These are phyloP conservation scores for Drosophila novamexicana DNA, from an alignment of 1,140 invertebrate species.

Conservation along the genomic window DNA sequence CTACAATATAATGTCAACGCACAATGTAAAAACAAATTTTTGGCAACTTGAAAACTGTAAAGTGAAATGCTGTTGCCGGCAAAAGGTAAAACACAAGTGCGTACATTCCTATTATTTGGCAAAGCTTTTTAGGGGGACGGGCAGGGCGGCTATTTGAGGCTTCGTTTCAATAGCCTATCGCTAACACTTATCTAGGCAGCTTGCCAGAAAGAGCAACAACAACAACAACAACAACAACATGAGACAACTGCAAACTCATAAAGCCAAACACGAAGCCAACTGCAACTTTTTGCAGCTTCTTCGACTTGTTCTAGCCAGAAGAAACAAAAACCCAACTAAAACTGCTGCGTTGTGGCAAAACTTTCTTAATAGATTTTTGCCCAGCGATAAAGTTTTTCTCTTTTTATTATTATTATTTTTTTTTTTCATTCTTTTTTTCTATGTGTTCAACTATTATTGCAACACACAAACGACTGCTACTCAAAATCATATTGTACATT, in stretches of 20 bases:
- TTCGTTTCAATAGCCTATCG: conserved; percentile 55
- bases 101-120: neutral
- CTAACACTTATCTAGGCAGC: conserved; percentile 50
- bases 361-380: conserved; percentile 82
- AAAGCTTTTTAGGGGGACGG: neutral
- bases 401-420: neutral
- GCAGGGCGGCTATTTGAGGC: neutral
- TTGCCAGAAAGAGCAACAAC: conserved; percentile 30
- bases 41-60: conserved; percentile 28
- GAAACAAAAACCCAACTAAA: conserved; percentile 68
- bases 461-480: conserved; percentile 19
- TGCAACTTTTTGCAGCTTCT: conserved; percentile 66
- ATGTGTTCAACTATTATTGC: neutral
- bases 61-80: conserved; percentile 44
- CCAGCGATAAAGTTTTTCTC: conserved; percentile 71
- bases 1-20: conserved; percentile 52
- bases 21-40: conserved; percentile 60
- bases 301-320: conserved; percentile 42
- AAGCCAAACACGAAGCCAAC: conserved; percentile 50
- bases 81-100: conserved; percentile 33
- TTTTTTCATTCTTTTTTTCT: neutral
- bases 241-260: conserved; percentile 56
- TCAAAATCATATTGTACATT: conserved; percentile 61
- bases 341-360: conserved; percentile 76
- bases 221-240: conserved; percentile 12